phyloP scores from a whole-genome alignment of 2,888 invertebrate species.

The Ferdinandea cuprea region DNA sequence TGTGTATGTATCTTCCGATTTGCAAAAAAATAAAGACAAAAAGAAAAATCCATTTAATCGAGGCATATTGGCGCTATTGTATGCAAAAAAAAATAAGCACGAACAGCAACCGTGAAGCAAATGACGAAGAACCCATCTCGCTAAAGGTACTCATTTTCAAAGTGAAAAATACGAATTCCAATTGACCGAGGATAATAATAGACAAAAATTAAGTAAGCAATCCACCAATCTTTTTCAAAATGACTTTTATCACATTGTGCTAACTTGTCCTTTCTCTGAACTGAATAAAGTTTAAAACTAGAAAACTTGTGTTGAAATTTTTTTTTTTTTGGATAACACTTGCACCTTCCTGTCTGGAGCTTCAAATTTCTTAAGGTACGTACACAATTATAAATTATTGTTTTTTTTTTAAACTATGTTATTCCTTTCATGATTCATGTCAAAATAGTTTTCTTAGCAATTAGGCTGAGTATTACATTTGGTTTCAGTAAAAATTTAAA shows the following conservation, averaged over 20 bases:
- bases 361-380: slow-evolving; percentile 37
- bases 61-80: slow-evolving; percentile 49
- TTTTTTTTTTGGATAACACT: slow-evolving; percentile 6
- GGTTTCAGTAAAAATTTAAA: slow-evolving; percentile 77
- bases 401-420: not conserved
- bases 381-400: slow-evolving; percentile 12
- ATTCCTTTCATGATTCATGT: not conserved
- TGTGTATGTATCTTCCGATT: slow-evolving; percentile 73
- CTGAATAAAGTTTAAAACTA: not conserved
- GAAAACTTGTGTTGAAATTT: not conserved
- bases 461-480: not conserved
- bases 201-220: slow-evolving; percentile 4
- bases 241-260: not conserved
- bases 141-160: slow-evolving; percentile 9
- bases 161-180: slow-evolving; percentile 16
- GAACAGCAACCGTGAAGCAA: slow-evolving; percentile 5
- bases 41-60: slow-evolving; percentile 36
- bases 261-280: not conserved
- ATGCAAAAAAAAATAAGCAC: slow-evolving; percentile 22
- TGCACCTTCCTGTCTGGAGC: slow-evolving; percentile 11
- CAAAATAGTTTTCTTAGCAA: not conserved
- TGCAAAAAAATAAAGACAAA: slow-evolving; percentile 49
- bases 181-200: slow-evolving; percentile 16
- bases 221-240: not conserved
- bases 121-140: slow-evolving; percentile 15